These are phyloP conservation scores for Escarpia spicata DNA, from an alignment of 2,888 invertebrate species.

Conservation along the genomic window DNA sequence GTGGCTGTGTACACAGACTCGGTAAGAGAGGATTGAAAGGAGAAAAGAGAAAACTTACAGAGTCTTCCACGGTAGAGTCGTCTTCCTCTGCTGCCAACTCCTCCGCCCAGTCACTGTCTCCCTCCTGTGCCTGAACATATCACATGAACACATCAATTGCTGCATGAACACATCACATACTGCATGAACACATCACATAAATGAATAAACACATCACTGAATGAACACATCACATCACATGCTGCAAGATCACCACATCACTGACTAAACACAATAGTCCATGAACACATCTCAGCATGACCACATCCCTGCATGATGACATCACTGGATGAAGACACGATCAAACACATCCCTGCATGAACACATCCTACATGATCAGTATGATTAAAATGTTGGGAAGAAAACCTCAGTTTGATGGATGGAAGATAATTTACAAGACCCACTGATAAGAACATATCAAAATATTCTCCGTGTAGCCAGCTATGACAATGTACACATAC, in stretches of 20 bases:
- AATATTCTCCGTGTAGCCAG: background rate
- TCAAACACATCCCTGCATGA: background rate
- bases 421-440: too few relatives aligned
- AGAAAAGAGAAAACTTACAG: constrained; percentile 64
- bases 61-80: constrained; percentile 91
- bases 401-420: too few relatives aligned
- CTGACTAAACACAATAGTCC: background rate
- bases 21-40: background rate
- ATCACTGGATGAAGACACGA: constrained; percentile 58
- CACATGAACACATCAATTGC: too few relatives aligned
- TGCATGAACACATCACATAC: too few relatives aligned
- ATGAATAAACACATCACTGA: background rate
- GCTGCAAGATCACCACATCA: background rate
- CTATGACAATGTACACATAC: background rate
- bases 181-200: background rate
- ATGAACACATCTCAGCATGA: background rate
- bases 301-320: background rate
- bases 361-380: background rate
- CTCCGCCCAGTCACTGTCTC: constrained; percentile 81
- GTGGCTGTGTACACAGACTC: too few relatives aligned
- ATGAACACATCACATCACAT: constrained; percentile 24
- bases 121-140: constrained; percentile 45
- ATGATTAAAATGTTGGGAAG: too few relatives aligned
- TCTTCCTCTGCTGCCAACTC: constrained; percentile 87
- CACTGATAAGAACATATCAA: too few relatives aligned